These are phyloP conservation scores for Rhamphomyia laevipes DNA, from an alignment of 2,888 invertebrate species.

Conservation along the genomic window DNA sequence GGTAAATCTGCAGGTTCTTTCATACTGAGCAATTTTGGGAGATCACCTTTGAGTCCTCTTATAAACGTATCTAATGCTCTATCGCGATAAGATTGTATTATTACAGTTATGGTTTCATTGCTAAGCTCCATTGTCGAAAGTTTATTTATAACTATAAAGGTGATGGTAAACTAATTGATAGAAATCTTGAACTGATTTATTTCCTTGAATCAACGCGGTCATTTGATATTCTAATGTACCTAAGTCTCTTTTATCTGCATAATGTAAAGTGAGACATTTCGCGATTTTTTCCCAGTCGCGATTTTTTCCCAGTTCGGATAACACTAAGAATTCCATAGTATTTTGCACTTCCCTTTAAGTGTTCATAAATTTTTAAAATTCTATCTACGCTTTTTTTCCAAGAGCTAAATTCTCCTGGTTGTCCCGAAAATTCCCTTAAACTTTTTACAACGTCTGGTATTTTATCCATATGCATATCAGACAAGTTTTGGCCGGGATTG, in stretches of 20 bases:
- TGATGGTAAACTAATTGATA: conserved; percentile 7
- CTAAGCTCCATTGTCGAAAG: too few species aligned
- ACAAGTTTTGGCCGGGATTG: neutral
- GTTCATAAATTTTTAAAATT: conserved; percentile 8
- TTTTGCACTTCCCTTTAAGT: conserved; percentile 3
- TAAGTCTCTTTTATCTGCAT: conserved; percentile 10
- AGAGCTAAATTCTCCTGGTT: conserved; percentile 7
- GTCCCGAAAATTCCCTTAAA: conserved; percentile 6
- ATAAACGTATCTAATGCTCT: conserved; percentile 11
- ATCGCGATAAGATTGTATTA: conserved; percentile 6
- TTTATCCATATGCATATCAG: conserved; percentile 10
- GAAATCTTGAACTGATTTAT: conserved; percentile 4
- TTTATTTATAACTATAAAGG: conserved; percentile 4
- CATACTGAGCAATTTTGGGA: conserved; percentile 13
- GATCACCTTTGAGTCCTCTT: conserved; percentile 10
- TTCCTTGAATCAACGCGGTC: conserved; percentile 7
- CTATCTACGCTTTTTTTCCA: conserved; percentile 10
- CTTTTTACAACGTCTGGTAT: conserved; percentile 10
- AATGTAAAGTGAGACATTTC: conserved; percentile 9
- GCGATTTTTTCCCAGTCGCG: conserved; percentile 9
- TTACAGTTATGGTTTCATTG: conserved; percentile 1
- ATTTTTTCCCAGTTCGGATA: conserved; percentile 13
- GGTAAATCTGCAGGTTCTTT: conserved; percentile 16
- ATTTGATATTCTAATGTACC: conserved; percentile 12
- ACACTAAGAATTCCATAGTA: conserved; percentile 6